These are phyloP conservation scores for Alsophila aescularia DNA, from an alignment of 2,888 invertebrate species.

Conservation along the genomic window DNA sequence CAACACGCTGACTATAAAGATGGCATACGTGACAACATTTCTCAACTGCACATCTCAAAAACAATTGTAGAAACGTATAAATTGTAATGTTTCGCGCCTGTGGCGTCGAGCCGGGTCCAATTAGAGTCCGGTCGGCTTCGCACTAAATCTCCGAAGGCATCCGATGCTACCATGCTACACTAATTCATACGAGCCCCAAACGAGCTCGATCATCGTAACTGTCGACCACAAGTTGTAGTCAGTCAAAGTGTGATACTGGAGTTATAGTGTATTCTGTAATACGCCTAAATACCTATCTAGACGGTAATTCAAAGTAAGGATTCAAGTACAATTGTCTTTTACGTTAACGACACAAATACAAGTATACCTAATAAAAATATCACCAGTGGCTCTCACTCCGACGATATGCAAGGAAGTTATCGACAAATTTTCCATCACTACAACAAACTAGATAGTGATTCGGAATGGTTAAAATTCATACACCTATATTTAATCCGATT, in stretches of 20 bases:
- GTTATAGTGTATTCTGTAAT: not conserved
- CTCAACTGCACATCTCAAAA: conserved; percentile 68
- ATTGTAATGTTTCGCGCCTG: conserved; percentile 75
- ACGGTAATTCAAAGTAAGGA: not conserved
- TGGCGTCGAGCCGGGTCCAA: conserved; percentile 79
- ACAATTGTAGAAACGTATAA: conserved; percentile 81
- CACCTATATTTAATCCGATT: conserved; percentile 30
- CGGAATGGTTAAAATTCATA: conserved; percentile 23
- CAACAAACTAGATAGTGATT: not conserved
- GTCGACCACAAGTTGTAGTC: conserved; percentile 52
- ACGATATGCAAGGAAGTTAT: not conserved
- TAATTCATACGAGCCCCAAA: conserved; percentile 78
- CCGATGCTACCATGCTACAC: conserved; percentile 76
- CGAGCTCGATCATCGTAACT: conserved; percentile 61
- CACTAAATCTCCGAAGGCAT: conserved; percentile 75
- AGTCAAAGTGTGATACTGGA: conserved; percentile 14
- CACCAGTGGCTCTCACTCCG: not conserved
- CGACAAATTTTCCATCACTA: conserved; percentile 5
- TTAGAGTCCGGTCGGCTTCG: conserved; percentile 72
- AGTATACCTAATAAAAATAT: too few species aligned
- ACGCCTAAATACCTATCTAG: too few species aligned
- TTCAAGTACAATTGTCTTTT: not conserved
- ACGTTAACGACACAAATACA: not conserved
- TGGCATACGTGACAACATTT: conserved; percentile 55
- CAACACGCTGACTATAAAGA: conserved; percentile 50